Conservation (phyloP, 35 echinoderm and acorn worm genomes). For the Anneissia japonica region DNA sequence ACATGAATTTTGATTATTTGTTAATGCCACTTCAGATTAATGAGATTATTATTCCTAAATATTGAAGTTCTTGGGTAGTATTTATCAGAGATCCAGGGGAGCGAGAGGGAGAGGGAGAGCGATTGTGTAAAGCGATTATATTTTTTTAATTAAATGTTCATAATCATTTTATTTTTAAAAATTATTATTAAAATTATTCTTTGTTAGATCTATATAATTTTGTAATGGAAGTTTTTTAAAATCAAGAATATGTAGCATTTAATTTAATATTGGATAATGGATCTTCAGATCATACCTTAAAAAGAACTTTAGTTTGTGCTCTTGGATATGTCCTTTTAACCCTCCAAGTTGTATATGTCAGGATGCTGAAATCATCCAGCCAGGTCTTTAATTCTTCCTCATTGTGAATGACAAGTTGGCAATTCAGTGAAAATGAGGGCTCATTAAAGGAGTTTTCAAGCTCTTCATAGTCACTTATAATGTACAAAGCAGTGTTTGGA, state of each 20-base stretch:
- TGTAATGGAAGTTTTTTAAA: neutral
- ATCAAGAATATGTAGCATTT: neutral
- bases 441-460: too few relatives aligned
- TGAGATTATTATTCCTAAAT: too few relatives aligned
- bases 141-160: too few relatives aligned
- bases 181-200: neutral
- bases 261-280: too few relatives aligned
- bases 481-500: neutral
- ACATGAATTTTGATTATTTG: too few relatives aligned
- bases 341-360: conserved; percentile 11
- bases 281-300: neutral
- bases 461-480: too few relatives aligned
- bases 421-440: too few relatives aligned
- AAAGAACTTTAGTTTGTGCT: neutral
- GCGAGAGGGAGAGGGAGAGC: too few relatives aligned
- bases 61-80: too few relatives aligned
- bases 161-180: neutral
- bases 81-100: too few relatives aligned
- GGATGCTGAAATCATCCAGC: neutral
- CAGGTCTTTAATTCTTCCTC: conserved; percentile 3
- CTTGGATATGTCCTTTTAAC: conserved; percentile 20
- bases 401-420: neutral
- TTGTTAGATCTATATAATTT: neutral
- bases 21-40: too few relatives aligned
- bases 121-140: too few relatives aligned